phyloP scores from a whole-genome alignment of 2,888 invertebrate species.

The Noctua pronuba region DNA sequence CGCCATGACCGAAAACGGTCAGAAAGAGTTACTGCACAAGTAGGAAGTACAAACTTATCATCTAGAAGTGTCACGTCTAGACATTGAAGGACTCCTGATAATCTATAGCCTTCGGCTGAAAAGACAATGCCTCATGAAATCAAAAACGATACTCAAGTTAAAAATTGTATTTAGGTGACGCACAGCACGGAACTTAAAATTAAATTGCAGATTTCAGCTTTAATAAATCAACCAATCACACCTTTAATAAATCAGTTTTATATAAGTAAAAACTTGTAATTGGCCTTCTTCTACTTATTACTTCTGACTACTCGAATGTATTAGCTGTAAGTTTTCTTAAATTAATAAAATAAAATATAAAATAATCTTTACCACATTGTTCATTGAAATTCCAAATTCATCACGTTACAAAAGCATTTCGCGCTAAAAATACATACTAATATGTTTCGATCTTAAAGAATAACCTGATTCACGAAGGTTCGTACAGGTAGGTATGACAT shows the following conservation, averaged over 20 bases:
- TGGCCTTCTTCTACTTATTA: background rate
- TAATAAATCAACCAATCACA: background rate
- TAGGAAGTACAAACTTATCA: background rate
- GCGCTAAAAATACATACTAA: conserved; percentile 44
- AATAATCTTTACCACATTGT: background rate
- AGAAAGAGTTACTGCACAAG: background rate
- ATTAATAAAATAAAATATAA: background rate
- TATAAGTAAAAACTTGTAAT: background rate
- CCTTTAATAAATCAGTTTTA: background rate
- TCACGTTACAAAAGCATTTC: conserved; percentile 11
- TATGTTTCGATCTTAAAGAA: conserved; percentile 40
- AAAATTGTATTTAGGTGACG: background rate
- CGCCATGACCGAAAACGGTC: background rate
- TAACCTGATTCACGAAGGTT: conserved; percentile 48
- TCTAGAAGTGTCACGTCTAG: background rate
- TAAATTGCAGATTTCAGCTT: background rate
- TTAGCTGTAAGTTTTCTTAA: background rate
- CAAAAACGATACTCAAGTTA: background rate
- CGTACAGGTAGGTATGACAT: conserved; percentile 70
- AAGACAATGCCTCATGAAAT: background rate
- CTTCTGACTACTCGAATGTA: background rate
- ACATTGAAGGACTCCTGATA: background rate
- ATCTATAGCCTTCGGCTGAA: background rate
- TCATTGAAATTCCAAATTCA: background rate
- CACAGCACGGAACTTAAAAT: background rate